Percentiles rank a stretch among this genome's conserved stretches.
phyloP scores from a whole-genome alignment of 2,797 vertebrate genomes.

The Leptoclinus maculatus region DNA sequence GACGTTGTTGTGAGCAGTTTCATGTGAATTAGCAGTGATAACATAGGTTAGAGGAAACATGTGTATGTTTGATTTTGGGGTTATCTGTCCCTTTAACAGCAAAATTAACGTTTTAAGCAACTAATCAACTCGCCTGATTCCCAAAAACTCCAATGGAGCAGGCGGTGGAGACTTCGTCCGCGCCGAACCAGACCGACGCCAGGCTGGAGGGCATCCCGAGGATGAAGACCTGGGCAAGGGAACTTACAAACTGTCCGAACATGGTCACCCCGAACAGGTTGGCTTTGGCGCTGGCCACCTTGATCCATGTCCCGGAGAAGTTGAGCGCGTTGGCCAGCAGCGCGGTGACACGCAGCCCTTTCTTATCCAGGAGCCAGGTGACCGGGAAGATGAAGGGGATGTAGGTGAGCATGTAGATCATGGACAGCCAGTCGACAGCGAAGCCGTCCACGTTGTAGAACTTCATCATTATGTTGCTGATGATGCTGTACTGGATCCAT shows the following conservation, averaged over 20 bases:
- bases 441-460: slow-evolving; percentile 89
- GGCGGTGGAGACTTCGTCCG: slow-evolving; percentile 94
- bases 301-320: slow-evolving; percentile 92
- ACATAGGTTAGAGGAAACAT: too few species aligned
- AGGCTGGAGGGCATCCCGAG: slow-evolving; percentile 93
- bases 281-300: slow-evolving; percentile 88
- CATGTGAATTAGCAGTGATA: too few species aligned
- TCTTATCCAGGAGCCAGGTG: slow-evolving; percentile 92
- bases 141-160: slow-evolving; percentile 95
- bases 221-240: slow-evolving; percentile 94
- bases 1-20: too few species aligned
- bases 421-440: slow-evolving; percentile 92
- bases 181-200: slow-evolving; percentile 96
- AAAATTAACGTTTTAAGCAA: too few species aligned
- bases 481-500: slow-evolving; percentile 97
- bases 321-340: slow-evolving; percentile 90
- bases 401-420: slow-evolving; percentile 95
- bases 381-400: slow-evolving; percentile 94
- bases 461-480: slow-evolving; percentile 89
- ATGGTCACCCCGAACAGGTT: slow-evolving; percentile 88
- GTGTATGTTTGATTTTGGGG: too few species aligned
- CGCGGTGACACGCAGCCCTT: slow-evolving; percentile 89
- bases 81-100: too few species aligned
- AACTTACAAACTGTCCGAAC: slow-evolving; percentile 87
- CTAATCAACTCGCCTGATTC: slow-evolving; percentile 89